Percentiles rank a stretch among this genome's conserved stretches.
Evolutionary conservation across 2,113 vertebrate genomes (phyloP).

Genomic region (Syngnathus floridae): DNA sequence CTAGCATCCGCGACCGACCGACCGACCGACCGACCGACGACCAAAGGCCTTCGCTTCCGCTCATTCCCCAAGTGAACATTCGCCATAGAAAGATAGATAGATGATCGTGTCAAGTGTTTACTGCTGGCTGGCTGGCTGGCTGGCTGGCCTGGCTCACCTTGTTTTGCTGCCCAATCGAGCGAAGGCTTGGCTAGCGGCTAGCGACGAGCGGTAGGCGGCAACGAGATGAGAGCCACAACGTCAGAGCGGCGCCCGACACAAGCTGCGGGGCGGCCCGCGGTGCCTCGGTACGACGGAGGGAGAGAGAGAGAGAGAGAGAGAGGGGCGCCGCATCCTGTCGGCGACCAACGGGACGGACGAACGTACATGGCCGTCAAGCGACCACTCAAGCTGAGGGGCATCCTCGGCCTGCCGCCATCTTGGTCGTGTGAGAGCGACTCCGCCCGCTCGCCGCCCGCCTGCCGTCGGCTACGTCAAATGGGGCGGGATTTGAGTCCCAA

Average conservation of each 20-base stretch:
- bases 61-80: no score
- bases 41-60: no score
- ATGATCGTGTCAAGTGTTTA: no score
- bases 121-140: neutral
- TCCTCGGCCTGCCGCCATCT: conserved; percentile 68
- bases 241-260: conserved; percentile 37
- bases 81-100: no score
- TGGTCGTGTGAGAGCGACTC: conserved; percentile 45
- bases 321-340: conserved; percentile 43
- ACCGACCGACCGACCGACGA: no score
- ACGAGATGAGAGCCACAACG: conserved; percentile 55
- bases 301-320: neutral
- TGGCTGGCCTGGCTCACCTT: neutral
- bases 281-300: neutral
- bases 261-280: neutral
- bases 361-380: conserved; percentile 16
- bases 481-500: no score
- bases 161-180: neutral
- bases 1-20: no score
- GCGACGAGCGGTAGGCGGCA: conserved; percentile 20
- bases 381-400: conserved; percentile 41
- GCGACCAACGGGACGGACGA: conserved; percentile 26
- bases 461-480: no score
- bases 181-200: conserved; percentile 3
- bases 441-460: conserved; percentile 6